Conservation (phyloP, 2,797 vertebrate genomes). For the Labeo calbasu region DNA sequence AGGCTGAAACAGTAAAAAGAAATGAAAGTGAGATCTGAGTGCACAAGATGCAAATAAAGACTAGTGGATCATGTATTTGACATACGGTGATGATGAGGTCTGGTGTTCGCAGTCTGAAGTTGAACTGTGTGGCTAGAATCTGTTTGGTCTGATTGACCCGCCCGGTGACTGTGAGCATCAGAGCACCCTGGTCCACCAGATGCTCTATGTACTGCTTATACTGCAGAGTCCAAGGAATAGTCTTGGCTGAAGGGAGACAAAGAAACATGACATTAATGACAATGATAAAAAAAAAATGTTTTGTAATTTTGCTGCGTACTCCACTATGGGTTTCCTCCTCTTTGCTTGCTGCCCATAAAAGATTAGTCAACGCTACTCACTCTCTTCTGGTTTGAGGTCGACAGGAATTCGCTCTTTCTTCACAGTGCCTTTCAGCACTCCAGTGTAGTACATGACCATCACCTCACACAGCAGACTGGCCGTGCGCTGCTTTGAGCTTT, state of each 20-base stretch:
- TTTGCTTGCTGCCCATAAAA: neutral
- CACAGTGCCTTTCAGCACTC: conserved; percentile 81
- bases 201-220: conserved; percentile 82
- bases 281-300: neutral
- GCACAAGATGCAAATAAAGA: neutral
- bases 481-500: conserved; percentile 72
- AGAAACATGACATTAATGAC: neutral
- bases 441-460: conserved; percentile 89
- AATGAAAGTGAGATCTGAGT: neutral
- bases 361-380: conserved; percentile 65
- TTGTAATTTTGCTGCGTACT: too few species aligned
- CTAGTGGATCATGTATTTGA: neutral
- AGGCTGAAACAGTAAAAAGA: conserved; percentile 66
- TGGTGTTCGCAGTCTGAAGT: conserved; percentile 86
- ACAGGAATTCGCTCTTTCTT: conserved; percentile 79
- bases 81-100: conserved; percentile 83
- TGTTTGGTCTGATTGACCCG: conserved; percentile 79
- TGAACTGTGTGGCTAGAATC: conserved; percentile 85
- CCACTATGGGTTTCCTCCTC: too few species aligned
- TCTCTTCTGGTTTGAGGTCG: conserved; percentile 78
- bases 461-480: conserved; percentile 83
- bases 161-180: conserved; percentile 84
- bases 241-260: conserved; percentile 64
- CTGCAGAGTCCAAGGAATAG: conserved; percentile 73
- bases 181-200: conserved; percentile 87